Base-by-base conservation (phyloP, 2,113 vertebrate genomes). In the Phodopus roborovskii region DNA sequence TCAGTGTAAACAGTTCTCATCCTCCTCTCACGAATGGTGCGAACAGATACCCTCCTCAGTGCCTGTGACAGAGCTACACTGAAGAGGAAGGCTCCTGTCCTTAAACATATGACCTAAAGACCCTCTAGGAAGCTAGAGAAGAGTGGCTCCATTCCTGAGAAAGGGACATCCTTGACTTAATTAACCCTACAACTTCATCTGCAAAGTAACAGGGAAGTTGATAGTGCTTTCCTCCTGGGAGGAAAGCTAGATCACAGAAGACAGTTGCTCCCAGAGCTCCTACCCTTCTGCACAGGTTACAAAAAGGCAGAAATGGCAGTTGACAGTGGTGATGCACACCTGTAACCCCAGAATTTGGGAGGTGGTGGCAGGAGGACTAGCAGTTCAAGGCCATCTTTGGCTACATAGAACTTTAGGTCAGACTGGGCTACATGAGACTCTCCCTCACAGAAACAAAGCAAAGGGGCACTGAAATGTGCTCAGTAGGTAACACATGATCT, bases 131-230 rank as follows among this genome's bases (percentile, higher is more conserved):
- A 45, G 45, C 33, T 68, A 86, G 9, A 66, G 42, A 50, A 85
- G 83, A 48, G 9, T 28, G 39, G 77, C 6, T 64, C 28, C 58
- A 39, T 33, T 10, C 39, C 36, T 16, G 12, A 64, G 36, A 39
- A 28, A 70, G 13, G 73, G 70, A 91, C 74, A 17, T 88, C 90
- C 62, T 77, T 39, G 22, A 90, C 79, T 45, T 4, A 45, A 45
- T 45, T 71, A 73, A 79, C 24, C 45, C 42, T 64, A 92, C 0
- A 15, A 68, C 42, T 30, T 88, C 10, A 56, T 50, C 50, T 62
- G 24, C 77, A 96, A 94, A 78, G 85, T 96, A 90, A 68, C 28
- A 93, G 60, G 39, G 42, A 92, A 28, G 64, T 1, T 50, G 74
- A 68, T 0, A 15, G 33, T 30, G 19, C 77, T 36, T 66, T 77